Conservation (phyloP, 1,140 invertebrate species). For the Chelonus insularis region DNA sequence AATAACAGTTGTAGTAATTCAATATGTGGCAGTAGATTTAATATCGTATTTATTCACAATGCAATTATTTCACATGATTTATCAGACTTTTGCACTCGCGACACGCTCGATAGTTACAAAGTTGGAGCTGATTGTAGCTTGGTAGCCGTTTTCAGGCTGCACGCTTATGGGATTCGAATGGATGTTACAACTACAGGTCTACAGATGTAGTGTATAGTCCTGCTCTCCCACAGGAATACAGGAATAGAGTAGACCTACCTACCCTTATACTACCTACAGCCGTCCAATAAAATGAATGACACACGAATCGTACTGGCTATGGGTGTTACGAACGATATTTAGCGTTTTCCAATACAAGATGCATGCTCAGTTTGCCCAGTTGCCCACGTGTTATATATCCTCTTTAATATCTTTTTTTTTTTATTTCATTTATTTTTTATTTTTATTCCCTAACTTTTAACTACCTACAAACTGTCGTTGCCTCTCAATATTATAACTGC, state of each 20-base stretch:
- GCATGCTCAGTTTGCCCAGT: constrained; percentile 28
- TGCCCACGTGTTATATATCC: constrained; percentile 21
- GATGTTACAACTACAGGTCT: neutral
- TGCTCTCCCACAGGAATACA: neutral
- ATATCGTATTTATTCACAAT: constrained; percentile 30
- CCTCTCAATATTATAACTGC: too few species aligned
- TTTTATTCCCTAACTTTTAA: too few species aligned
- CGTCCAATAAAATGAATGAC: constrained; percentile 51
- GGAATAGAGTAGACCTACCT: neutral
- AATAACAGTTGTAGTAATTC: neutral
- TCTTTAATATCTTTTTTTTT: constrained; percentile 31
- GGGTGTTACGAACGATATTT: constrained; percentile 45
- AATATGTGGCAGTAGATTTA: constrained; percentile 6
- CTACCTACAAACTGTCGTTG: too few species aligned
- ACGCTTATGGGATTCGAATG: constrained; percentile 14
- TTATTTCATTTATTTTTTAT: constrained; percentile 21
- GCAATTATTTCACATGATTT: constrained; percentile 37
- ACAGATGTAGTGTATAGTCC: neutral
- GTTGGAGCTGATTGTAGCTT: constrained; percentile 1
- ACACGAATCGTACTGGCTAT: constrained; percentile 33
- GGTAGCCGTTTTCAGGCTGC: neutral
- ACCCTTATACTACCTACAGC: constrained; percentile 1
- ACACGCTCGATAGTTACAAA: constrained; percentile 11
- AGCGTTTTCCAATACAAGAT: constrained; percentile 51
- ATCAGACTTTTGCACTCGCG: constrained; percentile 22